phyloP scores from a whole-genome alignment of 2,888 invertebrate species.

The Cartodere bifasciata region DNA sequence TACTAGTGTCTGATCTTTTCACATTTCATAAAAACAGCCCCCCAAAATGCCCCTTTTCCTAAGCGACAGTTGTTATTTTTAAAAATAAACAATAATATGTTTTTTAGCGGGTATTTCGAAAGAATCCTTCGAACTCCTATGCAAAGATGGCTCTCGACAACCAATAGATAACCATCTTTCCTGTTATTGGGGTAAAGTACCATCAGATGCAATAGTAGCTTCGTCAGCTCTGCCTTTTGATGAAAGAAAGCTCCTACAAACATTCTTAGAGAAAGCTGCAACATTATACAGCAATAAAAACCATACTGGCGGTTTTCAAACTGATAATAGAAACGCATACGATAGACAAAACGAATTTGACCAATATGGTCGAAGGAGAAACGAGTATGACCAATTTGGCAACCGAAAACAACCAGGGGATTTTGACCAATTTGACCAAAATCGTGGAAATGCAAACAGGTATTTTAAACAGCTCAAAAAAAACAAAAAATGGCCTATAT shows the following conservation, averaged over 20 bases:
- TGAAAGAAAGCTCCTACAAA: constrained; percentile 48
- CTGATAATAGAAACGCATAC: too few relatives aligned
- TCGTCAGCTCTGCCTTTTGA: constrained; percentile 60
- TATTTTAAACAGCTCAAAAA: too few relatives aligned
- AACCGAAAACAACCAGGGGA: constrained; percentile 16
- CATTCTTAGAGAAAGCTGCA: constrained; percentile 48
- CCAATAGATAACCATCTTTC: constrained; percentile 53
- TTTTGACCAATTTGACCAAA: background rate
- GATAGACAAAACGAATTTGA: too few relatives aligned
- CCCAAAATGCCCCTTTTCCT: too few relatives aligned
- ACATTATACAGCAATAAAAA: too few relatives aligned
- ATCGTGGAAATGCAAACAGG: too few relatives aligned
- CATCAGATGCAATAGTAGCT: constrained; percentile 73
- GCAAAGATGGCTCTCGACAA: constrained; percentile 62
- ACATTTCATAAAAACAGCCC: too few relatives aligned
- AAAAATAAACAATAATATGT: constrained; percentile 4
- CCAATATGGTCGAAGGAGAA: too few relatives aligned
- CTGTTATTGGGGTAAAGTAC: constrained; percentile 80
- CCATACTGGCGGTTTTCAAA: too few relatives aligned
- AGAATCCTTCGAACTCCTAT: constrained; percentile 67
- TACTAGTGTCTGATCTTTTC: too few relatives aligned
- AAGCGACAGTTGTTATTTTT: constrained; percentile 1
- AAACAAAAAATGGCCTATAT: too few relatives aligned
- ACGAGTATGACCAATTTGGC: constrained; percentile 16
- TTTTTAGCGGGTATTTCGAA: constrained; percentile 47